Evolutionary conservation across 2,797 vertebrate genomes (phyloP).

Genomic region (Threskiornis aethiopicus): DNA sequence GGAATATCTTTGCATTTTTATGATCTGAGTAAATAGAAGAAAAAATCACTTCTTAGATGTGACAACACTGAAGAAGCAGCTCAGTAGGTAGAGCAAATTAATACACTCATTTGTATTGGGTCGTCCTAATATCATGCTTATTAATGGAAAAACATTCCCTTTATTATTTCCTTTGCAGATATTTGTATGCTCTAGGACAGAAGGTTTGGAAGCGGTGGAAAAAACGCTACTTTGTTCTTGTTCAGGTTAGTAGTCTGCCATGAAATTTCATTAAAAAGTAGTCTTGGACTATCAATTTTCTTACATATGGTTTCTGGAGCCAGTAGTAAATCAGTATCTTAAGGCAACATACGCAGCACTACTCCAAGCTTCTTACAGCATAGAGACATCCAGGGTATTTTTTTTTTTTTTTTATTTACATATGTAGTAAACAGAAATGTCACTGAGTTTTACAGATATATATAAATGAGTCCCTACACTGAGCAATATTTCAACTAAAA

Average conservation of each 20-base stretch:
- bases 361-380: not conserved
- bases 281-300: not conserved
- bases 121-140: not conserved
- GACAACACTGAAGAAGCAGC: not conserved
- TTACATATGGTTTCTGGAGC: not conserved
- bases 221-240: constrained; percentile 94
- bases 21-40: not conserved
- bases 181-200: constrained; percentile 90
- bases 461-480: not conserved
- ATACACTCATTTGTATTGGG: not conserved
- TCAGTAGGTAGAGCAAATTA: not conserved
- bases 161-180: constrained; percentile 75
- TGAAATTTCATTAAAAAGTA: not conserved
- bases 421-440: not conserved
- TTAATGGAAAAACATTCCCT: not conserved
- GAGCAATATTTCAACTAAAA: not conserved
- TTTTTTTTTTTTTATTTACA: not conserved
- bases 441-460: not conserved
- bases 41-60: not conserved
- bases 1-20: not conserved
- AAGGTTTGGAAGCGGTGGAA: constrained; percentile 98
- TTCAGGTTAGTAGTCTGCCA: constrained; percentile 84
- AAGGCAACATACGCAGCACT: not conserved
- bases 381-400: not conserved
- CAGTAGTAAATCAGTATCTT: not conserved